phyloP scores from a whole-genome alignment of 1,140 invertebrate genomes.

The Penaeus japonicus region DNA sequence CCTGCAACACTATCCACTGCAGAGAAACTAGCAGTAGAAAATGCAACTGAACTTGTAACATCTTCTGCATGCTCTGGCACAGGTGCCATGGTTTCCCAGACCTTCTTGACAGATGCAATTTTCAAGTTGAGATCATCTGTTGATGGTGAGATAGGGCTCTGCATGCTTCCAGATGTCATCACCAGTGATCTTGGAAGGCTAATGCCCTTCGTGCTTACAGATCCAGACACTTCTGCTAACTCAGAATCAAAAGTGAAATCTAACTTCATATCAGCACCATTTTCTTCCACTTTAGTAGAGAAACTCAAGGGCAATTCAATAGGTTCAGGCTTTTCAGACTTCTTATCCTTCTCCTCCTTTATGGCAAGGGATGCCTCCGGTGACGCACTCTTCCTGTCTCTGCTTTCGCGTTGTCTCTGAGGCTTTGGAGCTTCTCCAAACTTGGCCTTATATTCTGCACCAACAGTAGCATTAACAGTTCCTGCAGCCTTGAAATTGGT shows the following conservation, averaged over 20 bases:
- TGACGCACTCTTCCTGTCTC: constrained; percentile 52
- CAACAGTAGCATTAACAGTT: constrained; percentile 54
- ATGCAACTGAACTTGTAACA: constrained; percentile 65
- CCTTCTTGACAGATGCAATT: constrained; percentile 89
- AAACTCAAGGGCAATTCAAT: constrained; percentile 72
- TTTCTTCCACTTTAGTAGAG: constrained; percentile 73
- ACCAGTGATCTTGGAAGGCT: constrained; percentile 74
- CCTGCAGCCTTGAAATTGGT: constrained; percentile 80
- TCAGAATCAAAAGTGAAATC: constrained; percentile 83
- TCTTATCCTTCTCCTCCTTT: constrained; percentile 54
- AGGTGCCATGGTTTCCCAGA: constrained; percentile 77
- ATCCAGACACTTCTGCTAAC: constrained; percentile 71
- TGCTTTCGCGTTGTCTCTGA: constrained; percentile 69
- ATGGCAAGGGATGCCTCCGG: constrained; percentile 69
- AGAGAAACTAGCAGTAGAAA: constrained; percentile 64
- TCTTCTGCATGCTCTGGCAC: constrained; percentile 74
- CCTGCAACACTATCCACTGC: constrained; percentile 60
- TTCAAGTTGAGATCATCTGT: constrained; percentile 91
- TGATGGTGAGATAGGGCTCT: constrained; percentile 74
- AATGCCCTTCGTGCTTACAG: constrained; percentile 68
- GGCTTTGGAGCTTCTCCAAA: constrained; percentile 62
- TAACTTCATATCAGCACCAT: constrained; percentile 86
- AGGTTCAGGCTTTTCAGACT: constrained; percentile 65
- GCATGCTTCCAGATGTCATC: constrained; percentile 65
- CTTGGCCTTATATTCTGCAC: constrained; percentile 60